phyloP scores from a whole-genome alignment of 1,140 invertebrate species.

The Luehdorfia chinensis region DNA sequence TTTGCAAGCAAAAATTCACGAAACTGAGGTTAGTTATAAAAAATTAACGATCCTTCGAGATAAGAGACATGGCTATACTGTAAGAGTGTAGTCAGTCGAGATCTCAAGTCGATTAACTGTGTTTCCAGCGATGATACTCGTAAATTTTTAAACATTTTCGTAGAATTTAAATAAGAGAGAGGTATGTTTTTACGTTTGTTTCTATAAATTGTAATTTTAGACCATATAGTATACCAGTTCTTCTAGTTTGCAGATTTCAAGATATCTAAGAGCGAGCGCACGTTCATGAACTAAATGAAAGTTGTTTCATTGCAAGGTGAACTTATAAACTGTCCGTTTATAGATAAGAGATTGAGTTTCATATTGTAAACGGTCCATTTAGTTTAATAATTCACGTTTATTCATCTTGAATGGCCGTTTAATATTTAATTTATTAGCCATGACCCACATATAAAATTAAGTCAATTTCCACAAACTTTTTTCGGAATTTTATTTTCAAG shows the following conservation, averaged over 20 bases:
- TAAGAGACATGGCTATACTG: not conserved
- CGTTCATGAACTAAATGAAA: conserved; percentile 4
- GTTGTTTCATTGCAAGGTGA: conserved; percentile 9
- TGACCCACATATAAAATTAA: no score
- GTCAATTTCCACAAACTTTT: no score
- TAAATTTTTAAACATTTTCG: conserved; percentile 5
- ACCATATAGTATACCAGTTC: not conserved
- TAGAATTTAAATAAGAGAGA: conserved; percentile 13
- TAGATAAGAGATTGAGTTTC: conserved; percentile 8
- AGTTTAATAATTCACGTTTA: no score
- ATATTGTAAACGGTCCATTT: not conserved
- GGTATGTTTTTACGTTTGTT: not conserved
- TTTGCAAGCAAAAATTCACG: conserved; percentile 6
- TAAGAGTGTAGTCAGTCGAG: no score
- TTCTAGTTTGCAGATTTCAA: conserved; percentile 7
- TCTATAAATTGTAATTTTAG: conserved; percentile 1
- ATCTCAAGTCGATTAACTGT: conserved; percentile 10
- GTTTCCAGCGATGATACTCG: not conserved
- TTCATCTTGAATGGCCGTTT: no score
- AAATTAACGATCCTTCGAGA: conserved; percentile 4
- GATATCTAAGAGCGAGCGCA: conserved; percentile 9
- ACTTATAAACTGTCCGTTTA: conserved; percentile 1
- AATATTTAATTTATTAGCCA: no score
- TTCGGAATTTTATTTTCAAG: no score
- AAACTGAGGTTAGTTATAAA: conserved; percentile 1